Evolutionary conservation across 2,888 invertebrate species (phyloP).

Genomic region (Coronaproctus castanopsis): DNA sequence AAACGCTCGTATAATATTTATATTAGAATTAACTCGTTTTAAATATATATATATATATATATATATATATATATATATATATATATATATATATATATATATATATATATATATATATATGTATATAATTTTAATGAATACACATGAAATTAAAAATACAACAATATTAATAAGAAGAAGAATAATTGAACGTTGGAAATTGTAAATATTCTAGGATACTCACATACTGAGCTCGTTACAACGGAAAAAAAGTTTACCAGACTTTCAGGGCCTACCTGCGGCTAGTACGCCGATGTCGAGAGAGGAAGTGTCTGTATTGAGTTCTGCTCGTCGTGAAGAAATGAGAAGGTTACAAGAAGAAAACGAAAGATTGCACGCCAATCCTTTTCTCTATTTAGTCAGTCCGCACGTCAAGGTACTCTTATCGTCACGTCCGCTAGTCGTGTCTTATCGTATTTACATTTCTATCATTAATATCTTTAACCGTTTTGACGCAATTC

Average conservation of each 20-base stretch:
- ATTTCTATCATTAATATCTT: not conserved
- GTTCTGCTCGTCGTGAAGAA: slow-evolving; percentile 85
- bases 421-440: not conserved
- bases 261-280: slow-evolving; percentile 66
- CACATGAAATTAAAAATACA: too few species aligned
- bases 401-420: slow-evolving; percentile 88
- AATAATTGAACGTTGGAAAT: too few species aligned
- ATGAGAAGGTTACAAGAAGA: slow-evolving; percentile 77
- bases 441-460: not conserved
- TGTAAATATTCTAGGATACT: slow-evolving; percentile 39
- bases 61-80: too few species aligned
- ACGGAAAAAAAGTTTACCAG: slow-evolving; percentile 91
- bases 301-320: slow-evolving; percentile 84
- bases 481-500: not conserved
- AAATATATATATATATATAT: too few species aligned
- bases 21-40: too few species aligned
- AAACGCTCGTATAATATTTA: too few species aligned
- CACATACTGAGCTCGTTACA: slow-evolving; percentile 60
- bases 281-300: slow-evolving; percentile 63
- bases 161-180: too few species aligned
- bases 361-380: slow-evolving; percentile 75
- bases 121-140: too few species aligned
- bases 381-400: slow-evolving; percentile 85
- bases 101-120: too few species aligned
- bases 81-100: too few species aligned